Base-by-base conservation (phyloP, 2,888 invertebrate species). In the Ophioninae sp. region DNA sequence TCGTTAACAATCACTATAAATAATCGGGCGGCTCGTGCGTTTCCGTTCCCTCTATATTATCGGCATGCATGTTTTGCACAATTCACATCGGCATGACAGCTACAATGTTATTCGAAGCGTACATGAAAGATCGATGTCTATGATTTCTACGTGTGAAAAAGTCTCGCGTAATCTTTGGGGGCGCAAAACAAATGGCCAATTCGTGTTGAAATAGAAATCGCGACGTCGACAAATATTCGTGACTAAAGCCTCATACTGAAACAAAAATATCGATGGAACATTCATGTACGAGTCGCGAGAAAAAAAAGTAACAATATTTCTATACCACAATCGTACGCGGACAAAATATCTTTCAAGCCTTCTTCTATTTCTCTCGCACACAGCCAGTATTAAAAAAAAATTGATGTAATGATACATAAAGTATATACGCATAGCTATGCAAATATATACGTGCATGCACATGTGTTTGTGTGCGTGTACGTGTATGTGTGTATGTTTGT, bases 51-150 rank as follows among this genome's bases (percentile, higher is more conserved):
- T 85, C 86, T 61, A 80, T 75, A 84, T 85, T 84, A 86, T 85
- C 84, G 85, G 90, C 90, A 90, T 90, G 90, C 85, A 88, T 86
- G 87, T 88, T 87, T 88, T 88, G 89, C 89, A 89, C 88, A 89
- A 50, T 76, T 83, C 80, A 83, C 81, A 80, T 86, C 68, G 74
- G 87, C 87, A 87, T 87, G 87, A 82, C 78, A 82, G 83, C 77
- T 82, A 79, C 81, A 79, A 70, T 83, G 50, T 73, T 65, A 83
- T 50, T 69, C 72, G 80, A 80, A 78, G 65, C 84, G 85, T 85
- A 85, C 82, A 85, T 81, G 84, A 85, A 84, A 59, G 10, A 67
- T 83, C 80, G 67, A 62, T 56, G 2, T 59, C 8, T 72, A 23
- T 39, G 41, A 23, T 37, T 59, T 39, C 10, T 61, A 41, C 21